A percentile compares a stretch with the other conserved stretches of the same genome.
Evolutionary conservation across 2,797 vertebrate genomes (phyloP).

Genomic region (Hemitrygon akajei): DNA sequence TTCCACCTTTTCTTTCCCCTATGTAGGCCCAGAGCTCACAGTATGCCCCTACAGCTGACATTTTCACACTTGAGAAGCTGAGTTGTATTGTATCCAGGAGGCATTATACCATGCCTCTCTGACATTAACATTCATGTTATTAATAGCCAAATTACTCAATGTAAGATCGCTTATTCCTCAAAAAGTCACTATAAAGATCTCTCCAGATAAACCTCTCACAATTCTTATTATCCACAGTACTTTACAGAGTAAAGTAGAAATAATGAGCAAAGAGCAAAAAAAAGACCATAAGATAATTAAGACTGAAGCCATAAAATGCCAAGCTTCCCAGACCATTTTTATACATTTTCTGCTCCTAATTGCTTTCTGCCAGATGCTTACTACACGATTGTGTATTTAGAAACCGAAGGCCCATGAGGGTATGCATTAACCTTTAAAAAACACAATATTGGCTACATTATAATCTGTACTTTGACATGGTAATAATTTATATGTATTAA

Average conservation of each 20-base stretch:
- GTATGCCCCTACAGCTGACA: slow-evolving; percentile 50
- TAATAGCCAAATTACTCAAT: slow-evolving; percentile 65
- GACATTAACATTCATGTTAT: slow-evolving; percentile 65
- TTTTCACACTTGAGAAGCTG: slow-evolving; percentile 54
- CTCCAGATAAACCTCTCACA: slow-evolving; percentile 51
- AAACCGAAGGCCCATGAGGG: slow-evolving; percentile 43
- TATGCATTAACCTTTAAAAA: slow-evolving; percentile 41
- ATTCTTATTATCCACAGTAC: background rate
- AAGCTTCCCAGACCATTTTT: slow-evolving; percentile 52
- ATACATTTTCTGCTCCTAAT: slow-evolving; percentile 44
- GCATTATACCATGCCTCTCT: slow-evolving; percentile 50
- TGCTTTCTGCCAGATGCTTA: slow-evolving; percentile 41
- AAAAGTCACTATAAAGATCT: slow-evolving; percentile 55
- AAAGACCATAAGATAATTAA: slow-evolving; percentile 46
- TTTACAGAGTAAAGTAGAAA: slow-evolving; percentile 8
- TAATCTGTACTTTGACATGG: slow-evolving; percentile 21
- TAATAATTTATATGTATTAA: slow-evolving; percentile 18
- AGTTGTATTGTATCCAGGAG: slow-evolving; percentile 48
- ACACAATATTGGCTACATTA: slow-evolving; percentile 16
- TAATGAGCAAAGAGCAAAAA: slow-evolving; percentile 10
- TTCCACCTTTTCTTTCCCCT: slow-evolving; percentile 59
- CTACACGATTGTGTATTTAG: slow-evolving; percentile 46
- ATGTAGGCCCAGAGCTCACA: slow-evolving; percentile 58
- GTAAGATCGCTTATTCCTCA: slow-evolving; percentile 57
- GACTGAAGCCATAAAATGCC: slow-evolving; percentile 56